Evolutionary conservation across 2,888 invertebrate genomes (phyloP).

Genomic region (Dorcus hopei): DNA sequence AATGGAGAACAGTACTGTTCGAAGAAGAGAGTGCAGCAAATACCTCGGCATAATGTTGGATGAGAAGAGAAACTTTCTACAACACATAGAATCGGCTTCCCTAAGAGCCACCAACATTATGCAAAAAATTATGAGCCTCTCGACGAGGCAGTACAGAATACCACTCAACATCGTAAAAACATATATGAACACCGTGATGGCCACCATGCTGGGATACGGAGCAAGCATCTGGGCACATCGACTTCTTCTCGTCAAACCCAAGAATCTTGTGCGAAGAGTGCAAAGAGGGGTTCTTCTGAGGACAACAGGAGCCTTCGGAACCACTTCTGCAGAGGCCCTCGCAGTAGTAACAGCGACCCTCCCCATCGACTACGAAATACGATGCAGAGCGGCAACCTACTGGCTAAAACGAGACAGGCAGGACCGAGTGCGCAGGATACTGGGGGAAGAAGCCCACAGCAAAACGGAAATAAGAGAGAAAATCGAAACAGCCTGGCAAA

Average conservation of each 20-base stretch:
- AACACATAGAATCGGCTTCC: not conserved
- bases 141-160: not conserved
- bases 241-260: no score
- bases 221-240: no score
- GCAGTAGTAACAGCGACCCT: not conserved
- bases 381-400: not conserved
- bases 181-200: no score
- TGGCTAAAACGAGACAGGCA: no score
- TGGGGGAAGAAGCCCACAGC: no score
- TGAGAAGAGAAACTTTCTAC: not conserved
- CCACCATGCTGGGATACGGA: no score
- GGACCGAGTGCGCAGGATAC: no score
- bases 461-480: no score
- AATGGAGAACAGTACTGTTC: not conserved
- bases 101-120: not conserved
- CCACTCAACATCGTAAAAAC: no score
- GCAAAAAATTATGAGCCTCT: conserved; percentile 1
- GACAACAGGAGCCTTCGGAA: conserved; percentile 1
- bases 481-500: no score
- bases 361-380: conserved; percentile 5
- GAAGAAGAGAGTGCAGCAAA: not conserved
- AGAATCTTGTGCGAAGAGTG: no score
- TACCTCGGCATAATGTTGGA: conserved; percentile 4
- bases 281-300: not conserved
- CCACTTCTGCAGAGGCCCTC: conserved; percentile 6